Conservation (phyloP, 64 coral and sea anemone species). For the Astreopora myriophthalma region DNA sequence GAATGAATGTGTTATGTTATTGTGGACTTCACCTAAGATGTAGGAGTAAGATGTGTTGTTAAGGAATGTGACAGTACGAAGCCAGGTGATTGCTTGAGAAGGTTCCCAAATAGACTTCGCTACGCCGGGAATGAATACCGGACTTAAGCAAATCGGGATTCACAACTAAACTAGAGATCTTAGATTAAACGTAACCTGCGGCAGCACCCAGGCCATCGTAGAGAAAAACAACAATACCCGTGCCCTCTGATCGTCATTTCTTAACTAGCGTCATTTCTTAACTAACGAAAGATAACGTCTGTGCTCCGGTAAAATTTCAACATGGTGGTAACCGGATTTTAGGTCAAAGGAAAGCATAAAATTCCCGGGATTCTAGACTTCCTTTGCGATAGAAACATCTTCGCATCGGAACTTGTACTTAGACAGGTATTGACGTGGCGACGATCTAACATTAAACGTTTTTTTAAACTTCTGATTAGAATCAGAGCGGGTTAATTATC, state of each 20-base stretch:
- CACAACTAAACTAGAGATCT: background rate
- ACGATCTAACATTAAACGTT: background rate
- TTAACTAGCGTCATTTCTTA: background rate
- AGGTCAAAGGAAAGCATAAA: slow-evolving; percentile 70
- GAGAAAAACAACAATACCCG: background rate
- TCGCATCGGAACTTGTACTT: background rate
- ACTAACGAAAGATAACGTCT: slow-evolving; percentile 40
- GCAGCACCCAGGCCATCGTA: background rate
- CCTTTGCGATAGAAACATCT: background rate
- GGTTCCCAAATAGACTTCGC: slow-evolving; percentile 64
- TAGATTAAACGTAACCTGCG: background rate
- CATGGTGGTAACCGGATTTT: slow-evolving; percentile 66
- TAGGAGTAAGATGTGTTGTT: too few species aligned
- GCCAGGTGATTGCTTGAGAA: slow-evolving; percentile 15
- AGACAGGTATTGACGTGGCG: background rate
- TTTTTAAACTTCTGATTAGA: too few species aligned
- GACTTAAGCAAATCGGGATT: slow-evolving; percentile 51
- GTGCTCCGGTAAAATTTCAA: slow-evolving; percentile 52
- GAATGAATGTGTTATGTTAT: too few species aligned
- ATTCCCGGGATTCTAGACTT: slow-evolving; percentile 32
- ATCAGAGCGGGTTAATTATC: too few species aligned
- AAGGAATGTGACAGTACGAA: slow-evolving; percentile 15
- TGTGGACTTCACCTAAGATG: too few species aligned
- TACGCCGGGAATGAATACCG: slow-evolving; percentile 52
- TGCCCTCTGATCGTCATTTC: slow-evolving; percentile 16